These are phyloP conservation scores for Bambusicola thoracicus DNA, from an alignment of 2,113 vertebrate species.

Conservation along the genomic window DNA sequence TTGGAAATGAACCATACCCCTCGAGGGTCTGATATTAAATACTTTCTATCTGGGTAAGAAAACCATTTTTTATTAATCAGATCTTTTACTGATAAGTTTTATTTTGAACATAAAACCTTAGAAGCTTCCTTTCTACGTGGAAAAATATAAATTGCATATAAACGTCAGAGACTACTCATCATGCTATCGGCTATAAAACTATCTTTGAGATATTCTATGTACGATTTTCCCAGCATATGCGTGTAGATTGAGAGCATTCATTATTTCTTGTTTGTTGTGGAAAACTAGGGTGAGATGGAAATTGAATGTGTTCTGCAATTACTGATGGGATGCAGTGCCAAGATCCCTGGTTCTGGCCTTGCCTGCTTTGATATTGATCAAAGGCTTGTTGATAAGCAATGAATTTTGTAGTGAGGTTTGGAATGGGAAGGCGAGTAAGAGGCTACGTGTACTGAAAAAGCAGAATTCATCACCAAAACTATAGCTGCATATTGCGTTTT, in stretches of 20 bases:
- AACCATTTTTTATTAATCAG: not conserved
- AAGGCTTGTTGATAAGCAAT: not conserved
- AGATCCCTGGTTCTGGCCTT: not conserved
- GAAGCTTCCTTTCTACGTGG: not conserved
- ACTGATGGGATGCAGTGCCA: not conserved
- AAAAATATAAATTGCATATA: not conserved
- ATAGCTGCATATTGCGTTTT: not conserved
- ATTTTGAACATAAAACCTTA: conserved; percentile 36
- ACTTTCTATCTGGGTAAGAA: not conserved
- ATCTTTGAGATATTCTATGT: not conserved
- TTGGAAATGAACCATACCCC: not conserved
- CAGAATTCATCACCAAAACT: not conserved
- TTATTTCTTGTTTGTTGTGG: not conserved
- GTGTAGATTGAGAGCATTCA: not conserved
- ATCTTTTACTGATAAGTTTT: not conserved
- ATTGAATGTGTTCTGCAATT: not conserved
- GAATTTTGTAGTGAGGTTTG: not conserved
- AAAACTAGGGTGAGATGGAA: not conserved
- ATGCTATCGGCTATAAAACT: not conserved
- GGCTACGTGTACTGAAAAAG: not conserved
- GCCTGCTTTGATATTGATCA: not conserved
- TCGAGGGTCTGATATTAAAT: conserved; percentile 22
- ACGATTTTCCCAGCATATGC: not conserved
- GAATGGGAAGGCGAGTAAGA: accelerated
- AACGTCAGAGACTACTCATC: not conserved